Conservation (phyloP, 2,113 vertebrate genomes). For the Pongo abelii region DNA sequence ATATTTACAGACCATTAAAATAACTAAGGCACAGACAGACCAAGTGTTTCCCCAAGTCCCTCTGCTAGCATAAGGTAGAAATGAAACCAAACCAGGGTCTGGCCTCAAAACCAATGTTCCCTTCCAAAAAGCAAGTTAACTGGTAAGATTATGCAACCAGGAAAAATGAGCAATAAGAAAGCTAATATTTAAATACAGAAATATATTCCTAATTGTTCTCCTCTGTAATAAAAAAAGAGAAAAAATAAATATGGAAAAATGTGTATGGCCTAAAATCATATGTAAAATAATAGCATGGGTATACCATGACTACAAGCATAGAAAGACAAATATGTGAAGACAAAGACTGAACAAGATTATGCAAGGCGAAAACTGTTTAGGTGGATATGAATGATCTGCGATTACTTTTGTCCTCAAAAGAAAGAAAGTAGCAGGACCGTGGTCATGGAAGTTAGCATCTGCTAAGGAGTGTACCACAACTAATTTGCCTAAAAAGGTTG, state of each 20-base stretch:
- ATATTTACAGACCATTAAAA: background rate
- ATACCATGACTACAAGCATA: background rate
- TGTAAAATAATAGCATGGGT: background rate
- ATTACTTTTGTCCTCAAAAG: background rate
- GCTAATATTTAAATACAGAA: background rate
- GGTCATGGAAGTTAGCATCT: no score
- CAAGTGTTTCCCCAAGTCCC: background rate
- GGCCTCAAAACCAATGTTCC: background rate
- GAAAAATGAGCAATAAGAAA: conserved; percentile 25
- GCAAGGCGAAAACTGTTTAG: background rate
- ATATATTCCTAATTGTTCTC: no score
- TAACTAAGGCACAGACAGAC: background rate
- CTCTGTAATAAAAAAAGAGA: background rate
- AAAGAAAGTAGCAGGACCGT: background rate
- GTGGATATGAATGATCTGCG: background rate
- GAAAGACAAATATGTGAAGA: background rate
- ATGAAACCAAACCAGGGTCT: background rate
- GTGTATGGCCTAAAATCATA: background rate
- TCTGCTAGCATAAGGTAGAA: background rate
- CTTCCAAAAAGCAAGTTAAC: background rate
- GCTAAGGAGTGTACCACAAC: no score
- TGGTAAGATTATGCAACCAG: background rate
- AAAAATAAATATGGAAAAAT: background rate
- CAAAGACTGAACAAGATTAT: background rate
- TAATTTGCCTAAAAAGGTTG: no score